Base-by-base conservation (phyloP, 2,113 vertebrate species). In the Mirounga angustirostris region DNA sequence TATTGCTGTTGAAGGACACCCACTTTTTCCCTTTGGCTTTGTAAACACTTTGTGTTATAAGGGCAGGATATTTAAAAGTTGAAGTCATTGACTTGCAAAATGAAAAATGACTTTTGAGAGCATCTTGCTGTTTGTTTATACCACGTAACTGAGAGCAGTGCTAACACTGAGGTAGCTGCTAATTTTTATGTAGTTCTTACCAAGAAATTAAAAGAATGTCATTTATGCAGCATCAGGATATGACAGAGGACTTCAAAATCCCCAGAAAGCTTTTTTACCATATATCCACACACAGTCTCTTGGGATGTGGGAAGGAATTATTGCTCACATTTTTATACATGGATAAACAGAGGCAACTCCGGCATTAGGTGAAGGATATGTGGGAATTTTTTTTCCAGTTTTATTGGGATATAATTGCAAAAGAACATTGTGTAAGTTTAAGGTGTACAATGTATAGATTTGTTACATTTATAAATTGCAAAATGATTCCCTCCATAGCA, bases 31-130 rank as follows among this genome's bases (percentile, higher is more conserved):
- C 26, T 26, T 50, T 43, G 79, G 61, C 43, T 71, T 52, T 78
- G 15, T 86, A 54, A 54, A 7, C 28, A 81, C 94, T 92, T 89
- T 63, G 88, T 78, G 74, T 93, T 82, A 63, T 43, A 93, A 95
- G 40, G 79, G 61, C 73, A 83, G 80, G 36, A 95, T 95, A 43
- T 79, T 97, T 91, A 67, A n/a, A 95, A 94, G 89, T 73, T 94
- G 90, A 97, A 95, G 79, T 86, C 92, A 96, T 6, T 63, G 26
- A 58, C 89, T 86, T 91, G 73, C 30, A 92, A 88, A 94, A 89
- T 80, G 73, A 89, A 65, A 94, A 85, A 46, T 22, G 33, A 4
- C 86, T 79, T 95, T 80, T 22, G 43, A 83, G 65, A 93, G 24
- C 59, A 40, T 24, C 58, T 59, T 93, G 81, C 83, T 56, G 14